phyloP scores from a whole-genome alignment of 2,113 vertebrate genomes.

The Catharus bicknelli region DNA sequence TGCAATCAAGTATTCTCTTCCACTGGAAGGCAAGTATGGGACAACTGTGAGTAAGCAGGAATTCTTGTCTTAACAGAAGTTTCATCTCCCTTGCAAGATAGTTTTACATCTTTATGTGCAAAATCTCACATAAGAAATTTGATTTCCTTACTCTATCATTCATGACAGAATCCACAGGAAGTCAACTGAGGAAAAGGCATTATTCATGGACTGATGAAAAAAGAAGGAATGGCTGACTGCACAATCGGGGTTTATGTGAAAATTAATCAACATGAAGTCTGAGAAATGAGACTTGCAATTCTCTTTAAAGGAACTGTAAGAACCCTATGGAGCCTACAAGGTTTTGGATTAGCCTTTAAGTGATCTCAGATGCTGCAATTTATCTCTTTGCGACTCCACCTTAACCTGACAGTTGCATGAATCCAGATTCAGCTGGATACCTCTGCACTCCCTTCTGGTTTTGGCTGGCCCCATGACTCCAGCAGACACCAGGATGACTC shows the following conservation, averaged over 20 bases:
- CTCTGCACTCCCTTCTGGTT: background rate
- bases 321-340: background rate
- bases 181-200: background rate
- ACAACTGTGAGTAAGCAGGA: background rate
- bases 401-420: slow-evolving; percentile 18
- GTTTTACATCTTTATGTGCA: background rate
- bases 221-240: background rate
- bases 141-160: background rate
- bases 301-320: background rate
- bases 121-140: background rate
- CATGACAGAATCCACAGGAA: background rate
- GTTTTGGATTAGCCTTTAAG: slow-evolving; percentile 20
- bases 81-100: background rate
- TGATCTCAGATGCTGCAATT: slow-evolving; percentile 34
- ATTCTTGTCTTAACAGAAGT: background rate
- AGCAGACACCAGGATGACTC: background rate
- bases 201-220: background rate
- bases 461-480: background rate
- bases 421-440: background rate
- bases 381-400: slow-evolving; percentile 23
- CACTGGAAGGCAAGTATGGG: background rate
- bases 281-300: background rate
- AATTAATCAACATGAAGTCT: slow-evolving; percentile 11
- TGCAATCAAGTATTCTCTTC: background rate
- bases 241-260: background rate